Percentiles rank a stretch among this genome's conserved stretches.
Evolutionary conservation across 2,113 vertebrate genomes (phyloP).

Genomic region (Aspidoscelis tigris): DNA sequence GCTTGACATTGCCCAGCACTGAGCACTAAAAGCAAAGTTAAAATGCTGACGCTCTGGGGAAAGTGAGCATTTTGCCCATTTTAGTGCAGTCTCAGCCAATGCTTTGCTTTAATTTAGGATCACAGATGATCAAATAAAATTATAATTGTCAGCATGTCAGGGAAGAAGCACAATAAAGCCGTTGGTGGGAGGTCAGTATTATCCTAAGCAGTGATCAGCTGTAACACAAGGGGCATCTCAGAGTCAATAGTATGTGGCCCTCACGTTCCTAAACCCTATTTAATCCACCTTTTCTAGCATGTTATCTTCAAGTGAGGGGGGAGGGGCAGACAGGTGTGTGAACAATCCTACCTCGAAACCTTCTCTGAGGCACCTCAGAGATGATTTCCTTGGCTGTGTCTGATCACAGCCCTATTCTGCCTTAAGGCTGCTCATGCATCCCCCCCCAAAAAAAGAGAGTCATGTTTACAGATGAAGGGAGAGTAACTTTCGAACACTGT

Average conservation of each 20-base stretch:
- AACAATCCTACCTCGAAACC: no score
- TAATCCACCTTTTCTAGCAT: no score
- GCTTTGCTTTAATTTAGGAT: not conserved
- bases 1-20: no score
- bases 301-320: no score
- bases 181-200: not conserved
- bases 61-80: not conserved
- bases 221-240: no score
- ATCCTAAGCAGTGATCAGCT: no score
- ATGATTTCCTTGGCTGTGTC: no score
- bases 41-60: not conserved
- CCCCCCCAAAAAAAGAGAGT: not conserved
- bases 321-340: no score
- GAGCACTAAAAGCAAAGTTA: not conserved
- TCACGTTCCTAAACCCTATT: no score
- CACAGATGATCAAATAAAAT: not conserved
- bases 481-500: not conserved
- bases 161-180: not conserved
- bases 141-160: not conserved
- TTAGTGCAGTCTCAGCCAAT: not conserved
- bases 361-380: no score
- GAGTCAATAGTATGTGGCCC: no score
- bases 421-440: not conserved
- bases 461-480: not conserved
- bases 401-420: no score